Conservation (phyloP, 2,888 invertebrate genomes). For the Tholera decimalis region DNA sequence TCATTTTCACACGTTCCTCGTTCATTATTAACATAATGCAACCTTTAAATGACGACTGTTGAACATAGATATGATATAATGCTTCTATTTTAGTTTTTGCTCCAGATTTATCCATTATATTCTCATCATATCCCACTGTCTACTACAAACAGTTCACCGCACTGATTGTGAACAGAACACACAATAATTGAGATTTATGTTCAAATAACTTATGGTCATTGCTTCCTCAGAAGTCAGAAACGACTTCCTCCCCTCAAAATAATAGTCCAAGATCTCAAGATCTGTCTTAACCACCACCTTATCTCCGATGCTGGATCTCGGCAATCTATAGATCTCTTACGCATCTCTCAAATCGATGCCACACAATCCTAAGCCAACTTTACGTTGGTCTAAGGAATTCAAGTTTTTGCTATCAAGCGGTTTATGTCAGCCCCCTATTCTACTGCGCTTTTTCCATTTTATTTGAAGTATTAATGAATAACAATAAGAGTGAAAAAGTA, state of each 20-base stretch:
- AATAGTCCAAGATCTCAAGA: slow-evolving; percentile 25
- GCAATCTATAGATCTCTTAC: slow-evolving; percentile 52
- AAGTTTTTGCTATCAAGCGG: slow-evolving; percentile 79
- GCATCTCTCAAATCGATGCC: slow-evolving; percentile 49
- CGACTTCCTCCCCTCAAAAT: slow-evolving; percentile 33
- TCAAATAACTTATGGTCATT: slow-evolving; percentile 15
- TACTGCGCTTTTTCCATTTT: slow-evolving; percentile 83
- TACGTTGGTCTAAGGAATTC: slow-evolving; percentile 78
- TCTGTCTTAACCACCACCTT: slow-evolving; percentile 1
- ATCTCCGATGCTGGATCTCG: slow-evolving; percentile 18
- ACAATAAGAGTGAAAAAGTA: slow-evolving; percentile 86
- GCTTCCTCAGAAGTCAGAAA: slow-evolving; percentile 6
- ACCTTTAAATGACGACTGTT: neutral
- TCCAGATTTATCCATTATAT: neutral
- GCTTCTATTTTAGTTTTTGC: slow-evolving; percentile 2
- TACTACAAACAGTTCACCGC: neutral
- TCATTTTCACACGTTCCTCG: too few species aligned
- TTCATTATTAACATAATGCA: neutral
- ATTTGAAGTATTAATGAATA: slow-evolving; percentile 90
- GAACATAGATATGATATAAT: neutral
- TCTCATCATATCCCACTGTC: slow-evolving; percentile 17
- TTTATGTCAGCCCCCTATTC: slow-evolving; percentile 90
- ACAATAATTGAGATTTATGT: slow-evolving; percentile 42
- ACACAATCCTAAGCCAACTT: slow-evolving; percentile 52
- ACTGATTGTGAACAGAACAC: slow-evolving; percentile 7